Evolutionary conservation across 2,113 vertebrate genomes (phyloP).

Genomic region (Piliocolobus tephrosceles): DNA sequence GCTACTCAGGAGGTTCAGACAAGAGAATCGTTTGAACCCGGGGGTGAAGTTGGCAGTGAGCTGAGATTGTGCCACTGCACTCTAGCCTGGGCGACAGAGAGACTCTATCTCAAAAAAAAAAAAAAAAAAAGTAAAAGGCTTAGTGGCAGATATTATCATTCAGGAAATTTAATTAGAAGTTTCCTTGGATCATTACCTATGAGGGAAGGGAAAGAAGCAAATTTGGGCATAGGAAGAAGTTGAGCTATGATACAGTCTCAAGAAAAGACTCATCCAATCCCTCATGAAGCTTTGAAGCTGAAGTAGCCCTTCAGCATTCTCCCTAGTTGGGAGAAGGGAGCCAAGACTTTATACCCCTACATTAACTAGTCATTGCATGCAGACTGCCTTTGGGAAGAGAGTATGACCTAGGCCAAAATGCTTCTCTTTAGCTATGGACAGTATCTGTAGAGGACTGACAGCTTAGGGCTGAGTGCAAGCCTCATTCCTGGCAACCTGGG

Average conservation of each 20-base stretch:
- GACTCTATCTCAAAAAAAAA: not conserved
- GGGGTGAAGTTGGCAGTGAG: too few species aligned
- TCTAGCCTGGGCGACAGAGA: too few species aligned
- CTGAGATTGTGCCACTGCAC: too few species aligned
- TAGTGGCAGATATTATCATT: not conserved
- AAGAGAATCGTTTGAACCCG: too few species aligned
- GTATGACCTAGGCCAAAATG: not conserved
- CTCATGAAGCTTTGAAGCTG: not conserved
- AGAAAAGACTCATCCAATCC: not conserved
- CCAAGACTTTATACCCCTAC: not conserved
- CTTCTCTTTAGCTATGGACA: not conserved
- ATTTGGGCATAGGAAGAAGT: not conserved
- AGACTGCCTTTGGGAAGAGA: not conserved
- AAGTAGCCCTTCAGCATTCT: not conserved
- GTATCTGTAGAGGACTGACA: not conserved
- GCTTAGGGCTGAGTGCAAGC: not conserved
- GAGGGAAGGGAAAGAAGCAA: not conserved
- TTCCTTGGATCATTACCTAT: not conserved
- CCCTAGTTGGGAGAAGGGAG: not conserved
- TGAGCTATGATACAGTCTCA: not conserved
- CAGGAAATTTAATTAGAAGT: not conserved
- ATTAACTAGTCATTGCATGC: not conserved
- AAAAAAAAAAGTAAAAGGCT: not conserved
- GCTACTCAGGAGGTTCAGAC: too few species aligned
- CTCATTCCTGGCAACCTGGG: not conserved